These are phyloP conservation scores for Diorhabda carinulata DNA, from an alignment of 1,140 invertebrate genomes.

Conservation along the genomic window DNA sequence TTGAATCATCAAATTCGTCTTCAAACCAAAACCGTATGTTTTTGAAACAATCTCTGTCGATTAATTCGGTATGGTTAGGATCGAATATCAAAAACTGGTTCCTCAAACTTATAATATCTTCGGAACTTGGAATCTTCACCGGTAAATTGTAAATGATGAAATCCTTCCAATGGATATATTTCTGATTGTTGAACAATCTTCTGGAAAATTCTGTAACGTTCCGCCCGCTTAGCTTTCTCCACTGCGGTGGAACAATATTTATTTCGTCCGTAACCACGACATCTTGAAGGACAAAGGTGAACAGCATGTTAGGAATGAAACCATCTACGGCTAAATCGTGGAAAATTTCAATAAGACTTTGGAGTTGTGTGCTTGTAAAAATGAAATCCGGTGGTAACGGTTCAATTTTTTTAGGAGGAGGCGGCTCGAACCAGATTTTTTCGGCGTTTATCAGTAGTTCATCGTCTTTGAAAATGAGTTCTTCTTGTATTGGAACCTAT, in stretches of 20 bases:
- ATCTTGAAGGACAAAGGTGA: slow-evolving; percentile 57
- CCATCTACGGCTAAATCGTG: slow-evolving; percentile 53
- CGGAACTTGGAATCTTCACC: slow-evolving; percentile 50
- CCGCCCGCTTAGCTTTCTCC: slow-evolving; percentile 51
- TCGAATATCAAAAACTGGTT: slow-evolving; percentile 50
- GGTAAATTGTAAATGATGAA: slow-evolving; percentile 58
- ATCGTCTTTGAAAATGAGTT: slow-evolving; percentile 34
- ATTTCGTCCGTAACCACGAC: slow-evolving; percentile 51
- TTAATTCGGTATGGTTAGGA: slow-evolving; percentile 44
- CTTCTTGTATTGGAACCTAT: slow-evolving; percentile 23
- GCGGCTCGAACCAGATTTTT: slow-evolving; percentile 24
- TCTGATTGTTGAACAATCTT: slow-evolving; percentile 50
- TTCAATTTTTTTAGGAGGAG: slow-evolving; percentile 24
- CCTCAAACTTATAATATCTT: slow-evolving; percentile 51
- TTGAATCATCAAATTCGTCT: slow-evolving; percentile 34
- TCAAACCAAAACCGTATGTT: slow-evolving; percentile 56
- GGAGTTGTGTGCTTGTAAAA: slow-evolving; percentile 54
- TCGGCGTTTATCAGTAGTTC: slow-evolving; percentile 32
- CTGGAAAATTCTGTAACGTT: slow-evolving; percentile 50
- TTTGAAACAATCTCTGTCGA: slow-evolving; percentile 36
- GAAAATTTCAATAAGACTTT: slow-evolving; percentile 50
- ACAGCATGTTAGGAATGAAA: slow-evolving; percentile 49
- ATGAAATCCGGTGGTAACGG: slow-evolving; percentile 30
- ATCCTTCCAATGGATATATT: slow-evolving; percentile 58
- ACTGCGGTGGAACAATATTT: slow-evolving; percentile 49